phyloP scores from a whole-genome alignment of 2,797 vertebrate species.

The Tragelaphus oryx region DNA sequence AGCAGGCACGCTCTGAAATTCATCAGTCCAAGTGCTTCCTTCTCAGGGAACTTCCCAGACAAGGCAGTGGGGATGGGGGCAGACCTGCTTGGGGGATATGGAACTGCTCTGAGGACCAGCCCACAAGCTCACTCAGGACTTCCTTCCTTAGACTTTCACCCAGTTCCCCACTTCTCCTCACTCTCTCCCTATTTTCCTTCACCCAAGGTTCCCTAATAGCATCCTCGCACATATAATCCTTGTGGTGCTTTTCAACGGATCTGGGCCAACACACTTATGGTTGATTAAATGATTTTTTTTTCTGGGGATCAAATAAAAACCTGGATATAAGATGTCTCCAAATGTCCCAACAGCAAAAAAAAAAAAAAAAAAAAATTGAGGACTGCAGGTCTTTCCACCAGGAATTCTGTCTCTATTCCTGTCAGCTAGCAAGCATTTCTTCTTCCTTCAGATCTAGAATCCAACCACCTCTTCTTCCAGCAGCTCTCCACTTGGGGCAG shows the following conservation, averaged over 20 bases:
- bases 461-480: background rate
- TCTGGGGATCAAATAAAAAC: background rate
- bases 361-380: background rate
- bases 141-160: background rate
- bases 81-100: background rate
- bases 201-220: background rate
- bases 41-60: background rate
- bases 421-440: background rate
- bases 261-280: accelerated
- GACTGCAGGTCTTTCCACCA: background rate
- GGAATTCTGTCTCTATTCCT: background rate
- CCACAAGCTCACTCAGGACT: background rate
- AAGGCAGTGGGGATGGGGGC: background rate
- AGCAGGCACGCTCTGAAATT: background rate
- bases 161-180: background rate
- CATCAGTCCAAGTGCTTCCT: too few species aligned
- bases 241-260: background rate
- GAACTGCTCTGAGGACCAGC: background rate
- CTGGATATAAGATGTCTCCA: too few species aligned
- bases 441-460: background rate
- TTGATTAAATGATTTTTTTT: background rate
- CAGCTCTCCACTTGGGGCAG: background rate
- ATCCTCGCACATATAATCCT: background rate
- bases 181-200: background rate
- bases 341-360: background rate